These are phyloP conservation scores for Ameiurus melas DNA, from an alignment of 2,113 vertebrate species.

Conservation along the genomic window DNA sequence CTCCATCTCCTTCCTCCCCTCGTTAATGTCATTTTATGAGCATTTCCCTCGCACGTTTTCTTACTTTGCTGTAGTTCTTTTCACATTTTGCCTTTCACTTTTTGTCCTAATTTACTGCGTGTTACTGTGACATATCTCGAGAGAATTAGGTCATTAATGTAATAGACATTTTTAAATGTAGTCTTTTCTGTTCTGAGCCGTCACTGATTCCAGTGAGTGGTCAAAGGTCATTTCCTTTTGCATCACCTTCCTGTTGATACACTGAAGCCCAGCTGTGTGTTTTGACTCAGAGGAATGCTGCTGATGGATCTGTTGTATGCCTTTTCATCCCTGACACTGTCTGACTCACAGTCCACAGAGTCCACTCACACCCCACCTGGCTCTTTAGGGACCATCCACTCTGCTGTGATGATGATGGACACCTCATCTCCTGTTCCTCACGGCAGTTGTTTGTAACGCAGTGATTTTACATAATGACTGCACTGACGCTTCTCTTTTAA, in stretches of 20 bases:
- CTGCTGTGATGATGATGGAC: neutral
- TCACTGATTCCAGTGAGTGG: slow-evolving; percentile 4
- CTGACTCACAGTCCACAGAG: neutral
- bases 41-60: neutral
- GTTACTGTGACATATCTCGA: neutral
- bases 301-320: slow-evolving; percentile 51
- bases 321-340: neutral
- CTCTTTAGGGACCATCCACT: slow-evolving; percentile 2
- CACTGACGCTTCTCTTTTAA: neutral
- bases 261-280: slow-evolving; percentile 21
- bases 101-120: slow-evolving; percentile 10
- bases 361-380: neutral
- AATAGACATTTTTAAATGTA: neutral
- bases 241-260: slow-evolving; percentile 42
- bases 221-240: slow-evolving; percentile 32
- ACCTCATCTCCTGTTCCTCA: neutral
- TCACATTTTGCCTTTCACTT: slow-evolving; percentile 44
- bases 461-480: neutral
- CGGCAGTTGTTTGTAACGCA: neutral
- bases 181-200: neutral
- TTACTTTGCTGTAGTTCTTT: neutral
- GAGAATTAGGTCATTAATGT: neutral
- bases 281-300: slow-evolving; percentile 18
- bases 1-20: slow-evolving; percentile 50
- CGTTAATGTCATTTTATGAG: slow-evolving; percentile 6